phyloP scores from a whole-genome alignment of 2,113 vertebrate genomes.

The Vicugna pacos region DNA sequence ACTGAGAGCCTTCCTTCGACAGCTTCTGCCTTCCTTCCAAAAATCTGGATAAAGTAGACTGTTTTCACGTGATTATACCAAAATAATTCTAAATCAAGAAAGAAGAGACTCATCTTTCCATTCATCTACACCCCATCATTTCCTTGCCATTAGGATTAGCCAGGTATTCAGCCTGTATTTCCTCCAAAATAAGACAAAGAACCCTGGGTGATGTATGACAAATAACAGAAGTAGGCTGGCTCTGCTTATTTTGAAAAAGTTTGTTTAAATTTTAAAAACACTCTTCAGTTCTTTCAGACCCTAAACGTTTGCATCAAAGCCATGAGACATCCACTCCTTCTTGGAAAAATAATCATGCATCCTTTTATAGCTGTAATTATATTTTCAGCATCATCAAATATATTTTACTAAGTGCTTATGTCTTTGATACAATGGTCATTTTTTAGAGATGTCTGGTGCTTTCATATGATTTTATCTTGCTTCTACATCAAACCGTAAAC shows the following conservation, averaged over 20 bases:
- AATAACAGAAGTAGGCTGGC: background rate
- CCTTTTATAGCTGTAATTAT: background rate
- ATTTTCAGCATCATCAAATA: background rate
- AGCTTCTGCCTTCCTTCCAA: conserved; percentile 26
- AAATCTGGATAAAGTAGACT: conserved; percentile 24
- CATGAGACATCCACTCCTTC: background rate
- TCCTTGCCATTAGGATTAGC: background rate
- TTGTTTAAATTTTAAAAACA: background rate
- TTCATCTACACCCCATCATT: background rate
- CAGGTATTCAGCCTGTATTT: background rate
- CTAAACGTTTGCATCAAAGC: background rate
- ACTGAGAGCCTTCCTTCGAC: background rate
- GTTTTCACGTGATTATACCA: background rate
- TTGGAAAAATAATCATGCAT: background rate
- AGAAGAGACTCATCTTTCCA: background rate
- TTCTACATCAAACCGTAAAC: conserved; percentile 49
- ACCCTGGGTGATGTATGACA: background rate
- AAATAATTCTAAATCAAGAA: conserved; percentile 49
- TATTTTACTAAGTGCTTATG: conserved; percentile 1
- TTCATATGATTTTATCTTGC: background rate
- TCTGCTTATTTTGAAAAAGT: background rate
- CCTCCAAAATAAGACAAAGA: conserved; percentile 4
- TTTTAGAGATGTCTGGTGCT: background rate
- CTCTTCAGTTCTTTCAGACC: background rate
- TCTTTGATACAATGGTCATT: background rate